These are phyloP conservation scores for Sapajus apella DNA, from an alignment of 2,113 vertebrate genomes.

Conservation along the genomic window DNA sequence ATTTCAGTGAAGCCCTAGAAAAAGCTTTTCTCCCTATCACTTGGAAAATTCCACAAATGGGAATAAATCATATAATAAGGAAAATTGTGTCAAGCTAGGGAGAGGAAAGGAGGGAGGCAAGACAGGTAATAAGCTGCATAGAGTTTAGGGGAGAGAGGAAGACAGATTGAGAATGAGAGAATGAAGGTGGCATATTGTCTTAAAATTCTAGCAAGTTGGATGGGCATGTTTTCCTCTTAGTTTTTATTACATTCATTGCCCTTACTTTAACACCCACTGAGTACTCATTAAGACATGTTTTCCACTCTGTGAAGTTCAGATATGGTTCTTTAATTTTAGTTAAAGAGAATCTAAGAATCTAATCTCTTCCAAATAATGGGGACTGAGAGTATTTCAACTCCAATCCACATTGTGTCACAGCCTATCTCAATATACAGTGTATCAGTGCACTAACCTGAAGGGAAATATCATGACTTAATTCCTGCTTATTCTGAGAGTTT, in stretches of 20 bases:
- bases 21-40: not conserved
- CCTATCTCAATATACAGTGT: not conserved
- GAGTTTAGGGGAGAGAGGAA: not conserved
- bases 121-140: not conserved
- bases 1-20: not conserved
- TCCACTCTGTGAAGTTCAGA: not conserved
- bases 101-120: accelerated
- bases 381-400: not conserved
- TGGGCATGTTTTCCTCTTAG: not conserved
- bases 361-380: not conserved
- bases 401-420: not conserved
- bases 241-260: not conserved
- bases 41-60: not conserved
- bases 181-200: not conserved
- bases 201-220: not conserved
- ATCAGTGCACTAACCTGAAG: not conserved
- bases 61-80: not conserved
- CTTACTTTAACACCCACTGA: not conserved
- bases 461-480: not conserved
- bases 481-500: not conserved
- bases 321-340: not conserved
- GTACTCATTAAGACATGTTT: not conserved
- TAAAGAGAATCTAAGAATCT: not conserved
- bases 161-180: accelerated
- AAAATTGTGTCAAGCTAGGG: not conserved